Base-by-base conservation (phyloP, 2,888 invertebrate genomes). In the Terebella lapidaria region DNA sequence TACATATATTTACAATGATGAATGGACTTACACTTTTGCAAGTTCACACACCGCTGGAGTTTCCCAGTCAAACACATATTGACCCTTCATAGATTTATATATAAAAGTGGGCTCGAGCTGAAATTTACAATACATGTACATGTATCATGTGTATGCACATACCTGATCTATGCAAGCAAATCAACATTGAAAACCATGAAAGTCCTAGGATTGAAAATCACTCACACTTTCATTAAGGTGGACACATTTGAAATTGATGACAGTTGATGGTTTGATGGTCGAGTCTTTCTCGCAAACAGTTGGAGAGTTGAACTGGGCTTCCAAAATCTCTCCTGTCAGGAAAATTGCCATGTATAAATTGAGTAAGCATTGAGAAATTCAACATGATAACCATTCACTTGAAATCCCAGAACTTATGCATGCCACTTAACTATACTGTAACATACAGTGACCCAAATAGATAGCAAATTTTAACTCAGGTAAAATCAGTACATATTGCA, bases 31-130 rank as follows among this genome's bases (percentile, higher is more conserved):
- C 49, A 10, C 24, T 22, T 22, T 10, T 5, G 49, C 22, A 5
- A 49, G 49, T 5, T 22, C 49, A 49, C 49, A 49, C 15, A 49
- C 49, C 5, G 49, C 49, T 22, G 49, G 49, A 5, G 49, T 49
- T 5, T n/a, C 10, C 49, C 49, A 49, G 24, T 49, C 49, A n/a
- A 49, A n/a, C 18, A 49, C 24, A 22, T 49, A 49, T 24, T 49
- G 49, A 49, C 49, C 10, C 49, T 10, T 49, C 49, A 10, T 10
- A 22, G 49, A 49, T 24, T 49, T 49, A 24, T 49, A 49, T n/a
- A 49, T 49, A 49, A 49, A 49, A n/a, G 5, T 24, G 5, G 49
- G 49, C 5, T 22, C 49, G 22, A 22, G 10, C 49, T 49, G 24
- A 49, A 49, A 35, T n/a, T n/a, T n/a, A n/a, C n/a, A n/a, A n/a